phyloP scores from a whole-genome alignment of 1,140 invertebrate genomes.

The Tetramorium simillimum region DNA sequence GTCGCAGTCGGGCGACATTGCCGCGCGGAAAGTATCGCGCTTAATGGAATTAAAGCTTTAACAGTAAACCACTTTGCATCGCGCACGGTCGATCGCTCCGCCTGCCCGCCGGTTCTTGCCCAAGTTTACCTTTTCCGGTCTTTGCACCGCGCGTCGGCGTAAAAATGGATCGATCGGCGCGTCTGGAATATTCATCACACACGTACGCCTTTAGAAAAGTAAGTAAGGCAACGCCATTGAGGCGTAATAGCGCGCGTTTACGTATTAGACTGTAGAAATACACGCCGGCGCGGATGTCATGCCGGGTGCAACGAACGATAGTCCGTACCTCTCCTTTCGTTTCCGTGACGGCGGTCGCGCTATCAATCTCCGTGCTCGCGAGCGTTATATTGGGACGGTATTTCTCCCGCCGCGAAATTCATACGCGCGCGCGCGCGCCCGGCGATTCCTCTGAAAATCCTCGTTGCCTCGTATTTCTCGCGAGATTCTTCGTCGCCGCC shows the following conservation, averaged over 20 bases:
- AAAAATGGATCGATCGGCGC: constrained; percentile 48
- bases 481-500: constrained; percentile 22
- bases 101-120: neutral
- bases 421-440: constrained; percentile 2
- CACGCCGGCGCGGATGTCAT: constrained; percentile 39
- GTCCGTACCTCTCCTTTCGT: constrained; percentile 36
- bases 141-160: constrained; percentile 20
- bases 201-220: constrained; percentile 38
- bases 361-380: constrained; percentile 38
- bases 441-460: neutral
- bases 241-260: constrained; percentile 34
- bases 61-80: constrained; percentile 46
- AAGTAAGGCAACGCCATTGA: constrained; percentile 31
- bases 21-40: constrained; percentile 8
- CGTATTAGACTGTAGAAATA: constrained; percentile 21
- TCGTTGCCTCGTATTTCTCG: constrained; percentile 15
- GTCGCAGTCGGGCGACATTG: neutral
- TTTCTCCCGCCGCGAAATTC: constrained; percentile 29
- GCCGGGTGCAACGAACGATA: constrained; percentile 40
- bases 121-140: constrained; percentile 53
- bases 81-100: constrained; percentile 30
- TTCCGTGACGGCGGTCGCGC: constrained; percentile 35
- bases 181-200: constrained; percentile 14
- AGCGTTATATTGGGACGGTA: constrained; percentile 7
- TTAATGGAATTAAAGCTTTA: constrained; percentile 45